Percentiles rank a stretch among this genome's conserved stretches.
Conservation (phyloP, 2,113 vertebrate genomes). For the Bombycilla garrulus region DNA sequence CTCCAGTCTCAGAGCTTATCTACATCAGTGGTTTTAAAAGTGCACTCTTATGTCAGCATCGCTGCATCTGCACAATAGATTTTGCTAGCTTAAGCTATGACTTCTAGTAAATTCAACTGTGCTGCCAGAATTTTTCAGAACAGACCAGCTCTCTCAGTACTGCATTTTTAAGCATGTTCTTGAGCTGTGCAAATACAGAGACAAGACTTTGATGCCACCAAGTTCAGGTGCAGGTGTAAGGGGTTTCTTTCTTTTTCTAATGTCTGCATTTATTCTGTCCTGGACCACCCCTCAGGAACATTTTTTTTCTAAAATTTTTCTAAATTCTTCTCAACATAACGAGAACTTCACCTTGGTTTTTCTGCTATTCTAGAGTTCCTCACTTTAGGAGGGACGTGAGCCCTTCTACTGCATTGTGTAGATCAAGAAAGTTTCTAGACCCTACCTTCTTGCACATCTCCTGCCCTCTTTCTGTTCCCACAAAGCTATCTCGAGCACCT, state of each 20-base stretch:
- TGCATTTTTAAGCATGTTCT: background rate
- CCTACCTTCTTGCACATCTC: background rate
- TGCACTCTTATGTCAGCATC: slow-evolving; percentile 36
- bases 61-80: slow-evolving; percentile 43
- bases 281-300: background rate
- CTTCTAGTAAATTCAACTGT: slow-evolving; percentile 32
- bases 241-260: background rate
- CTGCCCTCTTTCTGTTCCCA: background rate
- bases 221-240: background rate
- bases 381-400: background rate
- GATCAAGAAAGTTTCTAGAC: background rate
- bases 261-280: background rate
- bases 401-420: background rate
- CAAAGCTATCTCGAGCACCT: background rate
- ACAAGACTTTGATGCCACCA: background rate
- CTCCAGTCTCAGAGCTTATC: slow-evolving; percentile 60
- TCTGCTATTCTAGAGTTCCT: background rate
- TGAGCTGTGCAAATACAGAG: background rate
- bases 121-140: background rate
- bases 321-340: background rate
- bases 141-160: background rate
- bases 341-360: background rate
- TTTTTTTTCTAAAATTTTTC: background rate
- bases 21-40: slow-evolving; percentile 52
- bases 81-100: slow-evolving; percentile 48